Evolutionary conservation across 2,888 invertebrate genomes (phyloP), one percentile per base, ranked within the genome.

Genomic region (Podabrus alpinus): DNA sequence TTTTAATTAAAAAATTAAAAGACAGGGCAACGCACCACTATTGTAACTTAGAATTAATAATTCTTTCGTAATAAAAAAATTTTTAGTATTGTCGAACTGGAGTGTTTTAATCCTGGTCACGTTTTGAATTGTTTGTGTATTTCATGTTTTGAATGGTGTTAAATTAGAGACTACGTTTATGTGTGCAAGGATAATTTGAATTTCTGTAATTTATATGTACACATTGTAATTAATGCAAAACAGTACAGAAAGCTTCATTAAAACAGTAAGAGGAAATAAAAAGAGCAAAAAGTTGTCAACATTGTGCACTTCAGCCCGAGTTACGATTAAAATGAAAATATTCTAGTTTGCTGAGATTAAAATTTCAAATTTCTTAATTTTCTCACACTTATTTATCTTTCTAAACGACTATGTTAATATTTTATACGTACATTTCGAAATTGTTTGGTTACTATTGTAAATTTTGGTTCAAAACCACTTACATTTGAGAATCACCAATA

Each of bases 151-250:
- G 79, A 83, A 81, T 81, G 81, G 82, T 81, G 83, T 81, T 82
- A 82, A 84, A 83, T 84, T 84, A 82, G 81, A 80, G 80, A 78
- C 80, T 76, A 76, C 79, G 80, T 82, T 82, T 82, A 81, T 81
- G 79, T 81, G 81, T 79, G 77, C 73, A 80, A 77, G 70, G 73
- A 76, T 79, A 78, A 77, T 78, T 79, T 71, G 72, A 73, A 73
- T 71, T 77, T 74, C 76, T 71, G 75, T 77, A 75, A 75, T 75
- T 75, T 75, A 72, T 68, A 61, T 67, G 68, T 72, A 75, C 69
- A 75, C 71, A 71, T 60, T 72, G 29, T 75, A 75, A 75, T 75
- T 75, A 75, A 66, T 69, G 61, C 19, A 29, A 75, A 71, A 24
- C 59, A 19, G 66, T 68, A 69, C 69, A 73, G 69, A 73, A 73